Evolutionary conservation across 1,140 invertebrate genomes (phyloP).

Genomic region (Zaprionus nigranus): DNA sequence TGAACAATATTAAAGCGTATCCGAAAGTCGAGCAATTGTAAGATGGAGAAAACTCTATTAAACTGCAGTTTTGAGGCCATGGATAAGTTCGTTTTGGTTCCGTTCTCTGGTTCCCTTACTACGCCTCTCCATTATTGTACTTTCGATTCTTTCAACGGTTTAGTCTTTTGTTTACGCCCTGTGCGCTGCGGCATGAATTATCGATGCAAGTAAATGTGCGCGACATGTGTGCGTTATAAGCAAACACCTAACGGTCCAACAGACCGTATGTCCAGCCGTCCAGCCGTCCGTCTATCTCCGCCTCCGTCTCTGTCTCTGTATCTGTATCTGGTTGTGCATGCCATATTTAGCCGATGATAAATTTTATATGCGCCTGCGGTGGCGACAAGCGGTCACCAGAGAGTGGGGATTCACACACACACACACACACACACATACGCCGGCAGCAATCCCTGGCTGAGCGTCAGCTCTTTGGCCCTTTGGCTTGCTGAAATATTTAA

Average conservation of each 20-base stretch:
- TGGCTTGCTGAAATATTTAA: conserved; percentile 65
- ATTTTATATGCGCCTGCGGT: conserved; percentile 61
- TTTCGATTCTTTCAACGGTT: conserved; percentile 3
- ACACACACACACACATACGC: not conserved
- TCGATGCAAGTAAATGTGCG: conserved; percentile 51
- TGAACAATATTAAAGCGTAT: not conserved
- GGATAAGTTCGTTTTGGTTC: conserved; percentile 9
- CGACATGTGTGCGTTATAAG: conserved; percentile 40
- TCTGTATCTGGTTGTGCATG: conserved; percentile 18
- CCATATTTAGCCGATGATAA: conserved; percentile 77
- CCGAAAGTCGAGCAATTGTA: not conserved
- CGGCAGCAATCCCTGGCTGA: conserved; percentile 10
- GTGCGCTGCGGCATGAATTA: conserved; percentile 59
- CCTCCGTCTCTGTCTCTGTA: not conserved
- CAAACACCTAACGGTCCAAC: conserved; percentile 37
- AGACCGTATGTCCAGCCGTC: not conserved
- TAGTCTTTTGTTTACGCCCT: conserved; percentile 2
- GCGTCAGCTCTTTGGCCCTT: conserved; percentile 5
- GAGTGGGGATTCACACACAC: conserved; percentile 8
- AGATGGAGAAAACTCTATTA: conserved; percentile 3
- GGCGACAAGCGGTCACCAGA: conserved; percentile 35
- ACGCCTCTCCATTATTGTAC: not conserved
- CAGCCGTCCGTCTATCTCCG: not conserved
- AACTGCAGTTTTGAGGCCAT: conserved; percentile 24
- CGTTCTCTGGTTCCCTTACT: not conserved